Evolutionary conservation across 2,113 vertebrate genomes (phyloP), one percentile per base, ranked within the genome.

Genomic region (Pluvialis apricaria): DNA sequence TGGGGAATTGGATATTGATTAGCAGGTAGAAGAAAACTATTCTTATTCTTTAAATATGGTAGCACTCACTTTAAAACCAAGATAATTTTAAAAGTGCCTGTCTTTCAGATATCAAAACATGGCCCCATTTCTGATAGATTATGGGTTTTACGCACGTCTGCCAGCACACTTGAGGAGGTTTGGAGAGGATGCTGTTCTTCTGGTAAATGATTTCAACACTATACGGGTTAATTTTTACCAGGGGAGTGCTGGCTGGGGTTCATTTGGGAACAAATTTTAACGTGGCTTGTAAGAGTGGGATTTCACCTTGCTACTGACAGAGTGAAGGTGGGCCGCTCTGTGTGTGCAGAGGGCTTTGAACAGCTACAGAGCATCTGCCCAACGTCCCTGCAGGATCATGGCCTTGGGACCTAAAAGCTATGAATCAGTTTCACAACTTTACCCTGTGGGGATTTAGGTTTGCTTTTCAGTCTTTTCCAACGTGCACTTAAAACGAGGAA

Each of bases 261-360:
- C 5, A 2, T 45, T 8, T 79, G 44, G 11, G 38, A 60, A 17
- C 24, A 52, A 9, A 70, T 45, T 8, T 58, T 29, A 55, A n/a
- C 1, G 22, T 32, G 28, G 21, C 3, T 73, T 45, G 1, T 28
- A 6, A 31, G 55, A 42, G 44, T 47, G 34, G 14, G 38, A 13
- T 77, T 58, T 80, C 7, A 15, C 42, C 28, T 61, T 26, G 19
- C 62, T 73, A 24, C 34, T 60, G 36, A 2, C 22, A 45, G 54
- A 9, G 7, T 10, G 38, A 15, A 34, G 42, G 1, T 45, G 0
- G 2, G 20, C 8, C 2, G 7, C 18, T 44, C 28, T 34, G 55
- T 16, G 22, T 26, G 42, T 10, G 57, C 45, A 70, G 42, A 6
- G 21, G 20, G 15, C 31, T 92, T 36, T 77, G 52, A 21, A 40